Evolutionary conservation across 92 coral and sea anemone species (phyloP), one percentile per base, ranked within the genome.

Genomic region (Blastomussa wellsi): DNA sequence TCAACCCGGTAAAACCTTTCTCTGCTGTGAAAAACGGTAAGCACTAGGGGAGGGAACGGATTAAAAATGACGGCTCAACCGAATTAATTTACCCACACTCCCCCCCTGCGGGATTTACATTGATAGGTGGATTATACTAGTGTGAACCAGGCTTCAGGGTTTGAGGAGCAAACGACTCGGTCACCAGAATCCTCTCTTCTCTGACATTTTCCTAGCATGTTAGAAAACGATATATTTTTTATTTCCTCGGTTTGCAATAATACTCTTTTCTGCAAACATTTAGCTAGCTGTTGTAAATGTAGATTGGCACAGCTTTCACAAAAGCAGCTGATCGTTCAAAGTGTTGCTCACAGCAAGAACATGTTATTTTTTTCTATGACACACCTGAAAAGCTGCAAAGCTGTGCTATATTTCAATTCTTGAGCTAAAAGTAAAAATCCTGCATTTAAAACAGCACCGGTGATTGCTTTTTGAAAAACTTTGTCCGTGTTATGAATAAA

Each of bases 321-420:
- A 26, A 28, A 15, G 37, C 86, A 82, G 86, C 71, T 53, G 52
- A 8, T 52, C 33, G 22, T 17, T 7, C 39, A 7, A 52, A 14
- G 59, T 51, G 69, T 16, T 52, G 26, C 74, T 82, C 16, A 49
- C 29, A 70, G 28, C 28, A 24, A n/a, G 1, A 28, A 13, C 26
- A 67, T 26, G 26, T 5, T 82, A 69, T 28, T 10, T 32, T 47
- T 28, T 29, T 5, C 32, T 39, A 14, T 26, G 11, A 48, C 62
- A 14, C 78, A 71, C 14, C 78, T 71, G 86, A 65, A n/a, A 44
- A 24, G 28, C 78, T 70, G 76, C 2, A 70, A 71, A 82, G 69
- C 35, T 36, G 78, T 22, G n/a, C 36, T 37, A 36, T 15, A 0
- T 71, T 26, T 52, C 70, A 82, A 71, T 70, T 70, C 37, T 49